These are phyloP conservation scores for Oreochromis grahami DNA, from an alignment of 2,797 vertebrate genomes.

Conservation along the genomic window DNA sequence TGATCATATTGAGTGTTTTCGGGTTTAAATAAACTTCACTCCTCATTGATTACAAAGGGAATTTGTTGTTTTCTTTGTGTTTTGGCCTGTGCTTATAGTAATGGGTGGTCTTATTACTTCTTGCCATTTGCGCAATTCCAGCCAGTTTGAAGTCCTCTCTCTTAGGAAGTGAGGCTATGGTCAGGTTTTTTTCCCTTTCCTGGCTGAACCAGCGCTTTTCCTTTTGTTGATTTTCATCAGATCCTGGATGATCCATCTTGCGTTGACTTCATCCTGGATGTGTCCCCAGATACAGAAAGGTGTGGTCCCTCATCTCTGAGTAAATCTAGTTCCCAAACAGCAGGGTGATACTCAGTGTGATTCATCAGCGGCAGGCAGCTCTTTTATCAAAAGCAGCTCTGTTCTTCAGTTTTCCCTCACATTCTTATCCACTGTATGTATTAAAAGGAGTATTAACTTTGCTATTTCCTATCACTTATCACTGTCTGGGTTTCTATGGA, in stretches of 20 bases:
- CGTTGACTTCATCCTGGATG: slow-evolving; percentile 14
- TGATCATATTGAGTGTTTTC: neutral
- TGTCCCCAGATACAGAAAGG: slow-evolving; percentile 1
- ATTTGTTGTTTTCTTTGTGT: neutral
- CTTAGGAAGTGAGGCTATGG: slow-evolving; percentile 45
- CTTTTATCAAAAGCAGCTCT: slow-evolving; percentile 45
- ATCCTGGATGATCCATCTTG: slow-evolving; percentile 1
- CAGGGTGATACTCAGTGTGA: slow-evolving; percentile 26
- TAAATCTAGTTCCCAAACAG: slow-evolving; percentile 12
- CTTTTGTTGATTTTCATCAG: slow-evolving; percentile 24
- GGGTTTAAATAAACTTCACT: slow-evolving; percentile 9
- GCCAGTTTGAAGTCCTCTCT: neutral
- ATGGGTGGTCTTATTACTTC: slow-evolving; percentile 23
- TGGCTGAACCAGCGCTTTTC: slow-evolving; percentile 40
- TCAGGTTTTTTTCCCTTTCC: slow-evolving; percentile 29
- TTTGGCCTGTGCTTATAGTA: neutral
- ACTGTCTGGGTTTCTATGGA: neutral
- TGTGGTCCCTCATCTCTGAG: neutral
- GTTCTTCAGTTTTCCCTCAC: slow-evolving; percentile 29
- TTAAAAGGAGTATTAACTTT: slow-evolving; percentile 8
- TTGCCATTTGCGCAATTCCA: slow-evolving; percentile 4
- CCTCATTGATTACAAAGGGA: neutral
- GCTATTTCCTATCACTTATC: neutral
- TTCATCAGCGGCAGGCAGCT: slow-evolving; percentile 25
- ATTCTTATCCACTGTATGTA: slow-evolving; percentile 50